Evolutionary conservation across 2,797 vertebrate species (phyloP).

Genomic region (Helostoma temminkii): DNA sequence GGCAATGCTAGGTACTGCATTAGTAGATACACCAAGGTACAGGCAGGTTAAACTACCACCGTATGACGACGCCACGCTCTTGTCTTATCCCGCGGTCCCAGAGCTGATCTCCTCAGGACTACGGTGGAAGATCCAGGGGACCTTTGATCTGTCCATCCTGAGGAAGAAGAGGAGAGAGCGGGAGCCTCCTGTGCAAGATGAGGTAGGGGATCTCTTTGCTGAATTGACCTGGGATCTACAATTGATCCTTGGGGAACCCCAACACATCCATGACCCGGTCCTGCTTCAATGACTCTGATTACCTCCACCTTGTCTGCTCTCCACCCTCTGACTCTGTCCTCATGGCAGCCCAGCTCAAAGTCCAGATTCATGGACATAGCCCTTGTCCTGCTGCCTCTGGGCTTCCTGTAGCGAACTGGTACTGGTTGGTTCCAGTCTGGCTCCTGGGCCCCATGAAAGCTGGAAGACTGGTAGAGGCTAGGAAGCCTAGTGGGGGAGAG

Average conservation of each 20-base stretch:
- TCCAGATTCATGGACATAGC: conserved; percentile 77
- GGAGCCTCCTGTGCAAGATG: conserved; percentile 8
- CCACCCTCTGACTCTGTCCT: conserved; percentile 43
- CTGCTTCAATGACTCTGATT: conserved; percentile 47
- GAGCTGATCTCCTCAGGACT: conserved; percentile 82
- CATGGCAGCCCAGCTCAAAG: conserved; percentile 51
- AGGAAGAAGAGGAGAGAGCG: conserved; percentile 37
- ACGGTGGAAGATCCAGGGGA: conserved; percentile 75
- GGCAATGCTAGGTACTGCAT: conserved; percentile 25
- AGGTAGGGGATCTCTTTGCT: conserved; percentile 55
- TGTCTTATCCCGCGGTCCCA: conserved; percentile 84
- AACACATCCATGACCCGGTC: conserved; percentile 9
- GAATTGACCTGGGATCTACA: conserved; percentile 21
- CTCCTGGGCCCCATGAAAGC: conserved; percentile 21
- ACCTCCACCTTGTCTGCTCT: conserved; percentile 63
- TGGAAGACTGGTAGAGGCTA: conserved; percentile 15
- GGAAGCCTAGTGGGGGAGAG: conserved; percentile 53
- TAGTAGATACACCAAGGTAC: background rate
- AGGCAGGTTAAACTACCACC: conserved; percentile 81
- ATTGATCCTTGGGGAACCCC: conserved; percentile 47
- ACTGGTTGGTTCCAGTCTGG: conserved; percentile 43
- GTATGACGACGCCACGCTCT: conserved; percentile 91
- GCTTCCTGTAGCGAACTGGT: conserved; percentile 76
- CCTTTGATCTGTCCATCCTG: conserved; percentile 65
- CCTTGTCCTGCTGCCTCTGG: conserved; percentile 73